Evolutionary conservation across 1,140 invertebrate genomes (phyloP).

Genomic region (Andricus grossulariae): DNA sequence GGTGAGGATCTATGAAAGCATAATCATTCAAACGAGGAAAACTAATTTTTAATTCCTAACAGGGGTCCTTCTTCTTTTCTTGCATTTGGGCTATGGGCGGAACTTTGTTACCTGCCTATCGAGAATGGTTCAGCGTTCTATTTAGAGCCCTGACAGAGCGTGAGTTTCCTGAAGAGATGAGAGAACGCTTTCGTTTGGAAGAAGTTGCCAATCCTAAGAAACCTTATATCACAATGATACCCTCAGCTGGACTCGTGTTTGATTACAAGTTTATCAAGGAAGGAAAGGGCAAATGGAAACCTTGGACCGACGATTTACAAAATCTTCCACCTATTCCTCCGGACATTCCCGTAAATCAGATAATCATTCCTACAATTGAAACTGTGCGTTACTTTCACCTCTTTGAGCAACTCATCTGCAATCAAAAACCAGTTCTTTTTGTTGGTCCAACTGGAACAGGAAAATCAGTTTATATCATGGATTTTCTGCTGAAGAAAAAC

Average conservation of each 20-base stretch:
- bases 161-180: constrained; percentile 81
- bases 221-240: constrained; percentile 85
- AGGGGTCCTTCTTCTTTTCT: constrained; percentile 95
- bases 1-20: constrained; percentile 65
- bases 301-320: constrained; percentile 90
- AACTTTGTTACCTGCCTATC: constrained; percentile 84
- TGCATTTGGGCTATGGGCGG: constrained; percentile 94
- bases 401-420: constrained; percentile 85
- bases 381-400: constrained; percentile 89
- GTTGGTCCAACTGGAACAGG: constrained; percentile 95
- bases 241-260: constrained; percentile 87
- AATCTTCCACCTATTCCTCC: constrained; percentile 87
- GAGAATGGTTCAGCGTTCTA: constrained; percentile 87
- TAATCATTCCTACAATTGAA: constrained; percentile 93
- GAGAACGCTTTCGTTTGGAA: constrained; percentile 76
- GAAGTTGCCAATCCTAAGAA: constrained; percentile 79
- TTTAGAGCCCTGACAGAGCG: constrained; percentile 86
- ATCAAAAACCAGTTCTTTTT: constrained; percentile 89
- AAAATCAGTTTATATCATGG: constrained; percentile 91
- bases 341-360: constrained; percentile 94
- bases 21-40: background rate
- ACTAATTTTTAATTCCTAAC: background rate
- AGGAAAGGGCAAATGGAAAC: constrained; percentile 91
- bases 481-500: constrained; percentile 89
- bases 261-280: constrained; percentile 95